Conservation (phyloP, 2,113 vertebrate species). For the Zingel zingel region DNA sequence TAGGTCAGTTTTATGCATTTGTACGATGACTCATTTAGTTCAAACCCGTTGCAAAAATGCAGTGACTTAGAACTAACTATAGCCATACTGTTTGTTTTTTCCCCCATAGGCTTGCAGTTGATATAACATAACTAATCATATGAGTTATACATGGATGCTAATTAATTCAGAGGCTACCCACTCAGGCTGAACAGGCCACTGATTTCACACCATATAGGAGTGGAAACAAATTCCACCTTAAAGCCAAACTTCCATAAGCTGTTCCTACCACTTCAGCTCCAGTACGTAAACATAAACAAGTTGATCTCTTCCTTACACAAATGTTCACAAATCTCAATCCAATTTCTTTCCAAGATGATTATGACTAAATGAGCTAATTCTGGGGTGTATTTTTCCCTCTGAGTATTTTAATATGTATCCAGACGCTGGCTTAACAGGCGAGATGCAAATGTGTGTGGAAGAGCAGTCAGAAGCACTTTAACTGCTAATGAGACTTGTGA, state of each 20-base stretch:
- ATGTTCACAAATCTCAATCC: constrained; percentile 34
- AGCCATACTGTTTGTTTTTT: background rate
- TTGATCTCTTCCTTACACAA: background rate
- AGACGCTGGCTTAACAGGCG: constrained; percentile 16
- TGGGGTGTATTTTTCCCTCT: background rate
- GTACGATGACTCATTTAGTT: background rate
- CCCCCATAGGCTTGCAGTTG: background rate
- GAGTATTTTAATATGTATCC: constrained; percentile 33
- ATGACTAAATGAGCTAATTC: constrained; percentile 31
- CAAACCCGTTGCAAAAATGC: background rate
- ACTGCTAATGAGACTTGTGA: constrained; percentile 52
- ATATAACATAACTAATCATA: background rate
- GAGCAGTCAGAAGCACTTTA: constrained; percentile 41
- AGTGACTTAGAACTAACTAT: constrained; percentile 33
- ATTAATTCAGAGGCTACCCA: constrained; percentile 29
- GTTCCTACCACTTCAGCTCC: background rate
- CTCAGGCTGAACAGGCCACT: constrained; percentile 22
- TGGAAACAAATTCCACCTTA: background rate
- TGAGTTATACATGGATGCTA: constrained; percentile 34
- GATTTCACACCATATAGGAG: constrained; percentile 20
- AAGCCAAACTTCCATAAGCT: background rate
- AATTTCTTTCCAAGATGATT: constrained; percentile 20
- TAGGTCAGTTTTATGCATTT: background rate
- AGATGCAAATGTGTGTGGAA: constrained; percentile 47
- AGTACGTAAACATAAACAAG: constrained; percentile 25